Evolutionary conservation across 1,140 invertebrate genomes (phyloP), one percentile per base, ranked within the genome.

Genomic region (Heliconius congener): DNA sequence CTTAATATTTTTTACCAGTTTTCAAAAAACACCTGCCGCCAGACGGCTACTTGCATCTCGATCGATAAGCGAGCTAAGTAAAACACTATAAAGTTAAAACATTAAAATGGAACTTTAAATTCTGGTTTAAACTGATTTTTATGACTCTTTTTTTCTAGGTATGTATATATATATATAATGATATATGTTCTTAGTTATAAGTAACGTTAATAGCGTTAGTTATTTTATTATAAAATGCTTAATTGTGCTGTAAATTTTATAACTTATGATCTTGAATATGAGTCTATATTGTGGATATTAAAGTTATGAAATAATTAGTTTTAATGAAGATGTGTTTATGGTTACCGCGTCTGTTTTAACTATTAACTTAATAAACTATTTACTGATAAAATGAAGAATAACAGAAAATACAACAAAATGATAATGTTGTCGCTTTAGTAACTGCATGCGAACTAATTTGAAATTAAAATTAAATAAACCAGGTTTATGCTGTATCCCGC

Each of bases 31-130:
- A 88, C 86, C 90, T 88, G 89, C 82, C 76, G 57, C 73, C 82
- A 77, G 74, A 78, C 77, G 78, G 73, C 71, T 72, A 72, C 27
- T 77, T 77, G 70, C 42, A 77, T 80, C 80, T 77, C 71, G 77
- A 78, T 87, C 86, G 80, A 89, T 85, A 88, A 87, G 18, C 60
- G 60, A 23, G 16, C 3, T 19, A 72, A 72, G 76, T 90, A 84
- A 91, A 85, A 86, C 79, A n/a, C 80, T 77, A 85, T 87, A 86
- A 88, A 88, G 89, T 89, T 87, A 87, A 86, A 88, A 85, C 85
- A 90, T 92, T 90, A 90, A 87, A 85, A 83, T 79, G 83, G 83
- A 87, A 86, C 85, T 91, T 85, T 88, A 86, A 87, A 84, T 42
- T 72, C 16, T 39, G 37, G 60, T 16, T 66, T 66, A 66, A 27